A percentile compares a stretch with the other conserved stretches of the same genome.
These are phyloP conservation scores for Elachura formosa DNA, from an alignment of 2,113 vertebrate species.

Conservation along the genomic window DNA sequence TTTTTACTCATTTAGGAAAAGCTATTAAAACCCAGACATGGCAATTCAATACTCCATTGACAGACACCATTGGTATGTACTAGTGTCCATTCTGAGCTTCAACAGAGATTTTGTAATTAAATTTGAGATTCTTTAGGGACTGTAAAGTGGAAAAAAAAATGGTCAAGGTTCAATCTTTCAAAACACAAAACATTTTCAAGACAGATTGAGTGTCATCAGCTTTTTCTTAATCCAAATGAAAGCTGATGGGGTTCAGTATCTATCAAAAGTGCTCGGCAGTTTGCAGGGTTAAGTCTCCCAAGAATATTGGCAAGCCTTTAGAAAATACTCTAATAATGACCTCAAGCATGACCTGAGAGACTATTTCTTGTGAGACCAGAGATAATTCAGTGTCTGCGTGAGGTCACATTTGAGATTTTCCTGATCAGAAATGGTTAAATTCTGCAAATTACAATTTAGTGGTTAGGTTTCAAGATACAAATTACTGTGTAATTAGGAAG, in stretches of 20 bases:
- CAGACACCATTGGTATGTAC: neutral
- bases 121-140: slow-evolving; percentile 10
- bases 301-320: neutral
- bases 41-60: slow-evolving; percentile 24
- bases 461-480: neutral
- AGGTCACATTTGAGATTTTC: neutral
- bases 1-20: slow-evolving; percentile 19
- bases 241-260: neutral
- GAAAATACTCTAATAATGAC: slow-evolving; percentile 18
- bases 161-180: neutral
- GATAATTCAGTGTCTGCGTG: neutral
- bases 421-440: neutral
- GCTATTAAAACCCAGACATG: neutral
- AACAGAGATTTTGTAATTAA: slow-evolving; percentile 24
- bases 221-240: slow-evolving; percentile 20
- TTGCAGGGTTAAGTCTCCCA: neutral
- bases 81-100: neutral
- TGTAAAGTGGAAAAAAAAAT: neutral
- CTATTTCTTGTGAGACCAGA: neutral
- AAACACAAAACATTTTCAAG: slow-evolving; percentile 5
- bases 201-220: neutral
- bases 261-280: neutral
- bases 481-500: neutral
- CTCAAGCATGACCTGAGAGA: neutral
- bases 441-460: neutral